Evolutionary conservation across 2,113 vertebrate genomes (phyloP), one percentile per base, ranked within the genome.

Genomic region (Tyrannus savana): DNA sequence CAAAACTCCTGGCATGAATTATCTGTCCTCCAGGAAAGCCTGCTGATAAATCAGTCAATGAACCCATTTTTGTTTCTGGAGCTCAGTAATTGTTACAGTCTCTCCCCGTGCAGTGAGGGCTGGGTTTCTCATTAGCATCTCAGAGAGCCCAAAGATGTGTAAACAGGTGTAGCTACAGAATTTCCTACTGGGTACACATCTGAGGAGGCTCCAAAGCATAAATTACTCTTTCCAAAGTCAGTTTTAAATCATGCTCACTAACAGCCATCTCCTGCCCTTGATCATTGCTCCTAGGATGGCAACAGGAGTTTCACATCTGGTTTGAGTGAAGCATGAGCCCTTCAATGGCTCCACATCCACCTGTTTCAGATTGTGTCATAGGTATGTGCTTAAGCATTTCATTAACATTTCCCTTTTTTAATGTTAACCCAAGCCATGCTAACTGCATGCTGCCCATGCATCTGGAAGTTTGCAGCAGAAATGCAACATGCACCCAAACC

Each of bases 301-400:
- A 59, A 23, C 18, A 52, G 93, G 92, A 73, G 44, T 85, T 89
- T 66, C 94, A 96, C 93, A 95, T 96, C 92, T 96, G 95, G 93
- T 97, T 97, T 95, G 91, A 95, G 95, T 95, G 96, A 95, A 95
- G 90, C 31, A 9, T 35, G 79, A 93, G 89, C 78, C 89, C 56
- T 92, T 87, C 95, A 89, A 37, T 39, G 1, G 67, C 80, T 75
- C 92, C 67, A 49, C 64, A 86, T 87, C 95, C 95, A 96, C 96
- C 96, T 96, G 97, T 96, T 96, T 97, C 97, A 91, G 81, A 97
- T 96, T 97, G 95, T 84, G 68, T 91, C 96, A 96, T 82, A 95
- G 79, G 86, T 93, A 90, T 81, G 89, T 71, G 66, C 95, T 87
- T 94, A 86, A 95, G 73, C 39, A 96, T 94, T 81, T 88, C 94